These are phyloP conservation scores for Artibeus lituratus DNA, from an alignment of 2,797 vertebrate genomes.

Conservation along the genomic window DNA sequence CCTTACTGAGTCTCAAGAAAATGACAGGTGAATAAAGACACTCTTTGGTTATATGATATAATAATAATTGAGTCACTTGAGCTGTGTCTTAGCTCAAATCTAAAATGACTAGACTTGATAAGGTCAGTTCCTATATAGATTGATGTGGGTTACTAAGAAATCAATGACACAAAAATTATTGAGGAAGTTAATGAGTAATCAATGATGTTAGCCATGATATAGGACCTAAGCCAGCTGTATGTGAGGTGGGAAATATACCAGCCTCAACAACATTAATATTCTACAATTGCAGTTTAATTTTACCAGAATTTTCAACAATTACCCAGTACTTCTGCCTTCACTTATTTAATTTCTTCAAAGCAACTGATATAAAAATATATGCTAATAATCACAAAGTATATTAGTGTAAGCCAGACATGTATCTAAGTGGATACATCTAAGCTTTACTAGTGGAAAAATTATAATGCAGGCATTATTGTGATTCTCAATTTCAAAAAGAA, in stretches of 20 bases:
- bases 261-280: neutral
- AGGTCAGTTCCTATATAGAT: constrained; percentile 59
- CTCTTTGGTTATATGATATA: neutral
- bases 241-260: neutral
- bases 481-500: neutral
- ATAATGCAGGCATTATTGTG: neutral
- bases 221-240: neutral
- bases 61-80: constrained; percentile 40
- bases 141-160: constrained; percentile 52
- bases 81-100: constrained; percentile 38
- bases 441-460: neutral
- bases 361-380: neutral
- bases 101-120: constrained; percentile 53
- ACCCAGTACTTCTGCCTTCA: neutral
- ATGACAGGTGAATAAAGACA: constrained; percentile 12
- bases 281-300: constrained; percentile 8
- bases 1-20: neutral
- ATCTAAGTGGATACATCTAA: no score
- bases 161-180: constrained; percentile 67
- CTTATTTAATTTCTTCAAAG: neutral
- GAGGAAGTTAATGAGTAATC: constrained; percentile 67
- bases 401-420: neutral
- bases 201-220: constrained; percentile 37
- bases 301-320: neutral
- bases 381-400: neutral